Evolutionary conservation across 2,888 invertebrate species (phyloP).

Genomic region (Eurytoma adleriae): DNA sequence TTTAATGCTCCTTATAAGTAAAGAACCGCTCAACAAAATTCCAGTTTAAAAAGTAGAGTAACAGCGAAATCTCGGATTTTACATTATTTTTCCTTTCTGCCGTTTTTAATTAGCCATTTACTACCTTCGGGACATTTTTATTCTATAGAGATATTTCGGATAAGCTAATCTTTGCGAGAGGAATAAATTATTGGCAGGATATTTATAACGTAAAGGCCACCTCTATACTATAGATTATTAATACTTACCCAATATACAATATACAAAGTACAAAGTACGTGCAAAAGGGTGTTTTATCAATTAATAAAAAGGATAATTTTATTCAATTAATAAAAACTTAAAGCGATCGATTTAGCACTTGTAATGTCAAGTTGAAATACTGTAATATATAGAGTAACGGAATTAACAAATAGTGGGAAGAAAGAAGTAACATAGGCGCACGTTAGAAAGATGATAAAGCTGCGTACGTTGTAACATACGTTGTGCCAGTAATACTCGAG

Average conservation of each 20-base stretch:
- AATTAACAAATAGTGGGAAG: too few species aligned
- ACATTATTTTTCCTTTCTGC: neutral
- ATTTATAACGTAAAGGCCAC: slow-evolving; percentile 41
- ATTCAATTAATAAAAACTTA: too few species aligned
- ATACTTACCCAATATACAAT: slow-evolving; percentile 19
- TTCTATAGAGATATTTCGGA: neutral
- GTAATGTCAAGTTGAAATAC: too few species aligned
- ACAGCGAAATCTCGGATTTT: neutral
- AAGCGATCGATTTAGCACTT: too few species aligned
- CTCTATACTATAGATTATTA: slow-evolving; percentile 25
- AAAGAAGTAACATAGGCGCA: too few species aligned
- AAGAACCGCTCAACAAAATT: neutral
- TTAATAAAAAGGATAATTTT: too few species aligned
- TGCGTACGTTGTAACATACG: too few species aligned
- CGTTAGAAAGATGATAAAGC: too few species aligned
- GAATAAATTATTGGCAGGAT: slow-evolving; percentile 39
- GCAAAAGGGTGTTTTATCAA: too few species aligned
- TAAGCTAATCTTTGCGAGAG: neutral
- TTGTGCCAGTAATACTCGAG: too few species aligned
- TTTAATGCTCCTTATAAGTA: neutral
- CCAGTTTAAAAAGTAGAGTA: neutral
- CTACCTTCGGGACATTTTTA: neutral
- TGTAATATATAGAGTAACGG: too few species aligned
- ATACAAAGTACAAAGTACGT: too few species aligned
- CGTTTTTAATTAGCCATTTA: neutral